A percentile compares a stretch with the other conserved stretches of the same genome.
These are phyloP conservation scores for Xestia rhomboidea DNA, from an alignment of 2,888 invertebrate species.

Conservation along the genomic window DNA sequence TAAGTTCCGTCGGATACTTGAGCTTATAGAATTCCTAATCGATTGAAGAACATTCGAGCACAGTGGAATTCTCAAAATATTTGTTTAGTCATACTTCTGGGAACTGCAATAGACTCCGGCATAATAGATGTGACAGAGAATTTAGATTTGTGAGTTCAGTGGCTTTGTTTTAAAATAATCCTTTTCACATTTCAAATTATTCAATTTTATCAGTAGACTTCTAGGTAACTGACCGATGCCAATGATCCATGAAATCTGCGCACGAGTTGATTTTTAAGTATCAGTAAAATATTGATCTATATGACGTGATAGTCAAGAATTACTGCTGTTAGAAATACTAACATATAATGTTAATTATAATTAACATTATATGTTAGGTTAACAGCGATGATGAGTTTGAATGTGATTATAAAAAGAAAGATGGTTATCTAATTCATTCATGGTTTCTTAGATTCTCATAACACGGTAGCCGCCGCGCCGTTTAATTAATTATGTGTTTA, in stretches of 20 bases:
- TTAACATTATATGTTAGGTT: slow-evolving; percentile 27
- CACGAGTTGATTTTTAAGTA: slow-evolving; percentile 32
- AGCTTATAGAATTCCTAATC: slow-evolving; percentile 65
- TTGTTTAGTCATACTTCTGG: slow-evolving; percentile 57
- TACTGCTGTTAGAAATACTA: slow-evolving; percentile 46
- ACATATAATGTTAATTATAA: too few species aligned
- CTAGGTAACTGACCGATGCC: slow-evolving; percentile 12
- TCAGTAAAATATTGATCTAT: slow-evolving; percentile 17
- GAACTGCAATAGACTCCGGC: slow-evolving; percentile 45
- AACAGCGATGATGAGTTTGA: slow-evolving; percentile 9
- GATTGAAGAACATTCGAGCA: slow-evolving; percentile 61
- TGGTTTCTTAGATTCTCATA: slow-evolving; percentile 12
- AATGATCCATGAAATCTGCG: slow-evolving; percentile 41
- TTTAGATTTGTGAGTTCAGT: slow-evolving; percentile 43
- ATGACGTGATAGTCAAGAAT: slow-evolving; percentile 27
- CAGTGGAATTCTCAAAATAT: slow-evolving; percentile 60
- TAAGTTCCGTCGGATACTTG: slow-evolving; percentile 63
- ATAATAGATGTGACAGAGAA: slow-evolving; percentile 22
- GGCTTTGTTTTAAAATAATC: slow-evolving; percentile 31
- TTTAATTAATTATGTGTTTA: neutral
- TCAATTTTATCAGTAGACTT: slow-evolving; percentile 24
- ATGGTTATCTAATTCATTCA: slow-evolving; percentile 12
- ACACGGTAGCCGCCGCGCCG: neutral
- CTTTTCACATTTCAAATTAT: slow-evolving; percentile 9
- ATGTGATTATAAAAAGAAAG: slow-evolving; percentile 6